A percentile compares a stretch with the other conserved stretches of the same genome.
Conservation (phyloP, 2,113 vertebrate species). For the Bostrychus sinensis region DNA sequence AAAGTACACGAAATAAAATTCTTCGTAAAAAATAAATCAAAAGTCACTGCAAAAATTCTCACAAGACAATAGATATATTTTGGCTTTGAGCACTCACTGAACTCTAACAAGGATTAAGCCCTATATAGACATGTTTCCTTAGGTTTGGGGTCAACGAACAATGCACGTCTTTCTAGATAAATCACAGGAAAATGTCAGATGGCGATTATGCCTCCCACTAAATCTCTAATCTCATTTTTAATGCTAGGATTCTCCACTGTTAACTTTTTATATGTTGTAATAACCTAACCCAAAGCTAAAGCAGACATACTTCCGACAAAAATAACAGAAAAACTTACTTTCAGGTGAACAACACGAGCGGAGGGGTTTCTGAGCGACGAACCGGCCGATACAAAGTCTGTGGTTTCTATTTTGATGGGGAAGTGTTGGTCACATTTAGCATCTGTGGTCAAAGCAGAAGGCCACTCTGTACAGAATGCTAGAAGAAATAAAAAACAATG, state of each 20-base stretch:
- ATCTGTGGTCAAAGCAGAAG: slow-evolving; percentile 84
- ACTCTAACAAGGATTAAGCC: slow-evolving; percentile 4
- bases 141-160: slow-evolving; percentile 41
- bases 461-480: slow-evolving; percentile 98
- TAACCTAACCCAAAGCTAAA: neutral
- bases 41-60: neutral
- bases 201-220: slow-evolving; percentile 34
- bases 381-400: slow-evolving; percentile 87
- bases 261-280: slow-evolving; percentile 3
- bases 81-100: neutral
- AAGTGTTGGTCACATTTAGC: slow-evolving; percentile 86
- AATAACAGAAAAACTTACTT: slow-evolving; percentile 77
- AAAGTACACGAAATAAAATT: slow-evolving; percentile 25
- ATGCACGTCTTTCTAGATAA: slow-evolving; percentile 28
- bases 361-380: slow-evolving; percentile 88
- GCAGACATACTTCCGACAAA: neutral
- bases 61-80: neutral
- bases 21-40: neutral
- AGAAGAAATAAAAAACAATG: slow-evolving; percentile 19
- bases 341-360: slow-evolving; percentile 85
- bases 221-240: slow-evolving; percentile 53
- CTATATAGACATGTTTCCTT: slow-evolving; percentile 18
- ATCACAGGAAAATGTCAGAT: slow-evolving; percentile 37
- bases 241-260: slow-evolving; percentile 10
- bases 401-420: slow-evolving; percentile 86